Base-by-base conservation (phyloP, 2,888 invertebrate genomes). In the Aleiodes testaceus region DNA sequence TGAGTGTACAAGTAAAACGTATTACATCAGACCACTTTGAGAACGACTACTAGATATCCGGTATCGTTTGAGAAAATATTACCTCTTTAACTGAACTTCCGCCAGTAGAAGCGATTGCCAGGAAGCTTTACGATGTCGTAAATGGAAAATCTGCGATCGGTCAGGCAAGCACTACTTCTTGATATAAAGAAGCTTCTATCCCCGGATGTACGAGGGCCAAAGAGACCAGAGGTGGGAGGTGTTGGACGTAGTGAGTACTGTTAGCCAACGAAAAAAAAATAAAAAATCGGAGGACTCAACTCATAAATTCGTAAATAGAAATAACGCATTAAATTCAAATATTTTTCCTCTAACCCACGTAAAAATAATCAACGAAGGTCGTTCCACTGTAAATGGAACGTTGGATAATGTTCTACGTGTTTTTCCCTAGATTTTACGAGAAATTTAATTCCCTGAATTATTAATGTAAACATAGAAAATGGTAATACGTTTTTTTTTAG, bases 111-210 rank as follows among this genome's bases (percentile, higher is more conserved):
- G 42, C 63, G 14, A 42, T 42, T 20, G 69, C 49, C 14, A 65
- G 61, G n/a, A 49, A 9, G 63, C 47, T 74, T 74, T 74, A 74
- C 44, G 69, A 69, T 50, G 63, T 69, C 71, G 69, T 74, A 72
- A 74, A 69, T 69, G 69, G 69, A 71, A 72, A 71, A 74, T 72
- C 66, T 49, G 36, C 44, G 49, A 69, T 67, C 69, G 44, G 65
- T 72, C 36, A 52, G 36, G 69, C 55, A 65, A 70, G 30, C 42
- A 12, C 45, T 30, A 14, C 47, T 47, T 47, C 52, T 55, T 22
- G 26, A 30, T 55, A 42, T 71, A 49, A 66, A 52, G 49, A 36
- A 12, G 42, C 4, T 20, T 18, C 11, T 26, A 55, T 61, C 44
- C 12, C n/a, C 53, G 30, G 45, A 67, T 44, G 14, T 30, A 61